Percentiles rank a stretch among this genome's conserved stretches.
phyloP scores from a whole-genome alignment of 2,888 invertebrate genomes.

The Julus scanicus region DNA sequence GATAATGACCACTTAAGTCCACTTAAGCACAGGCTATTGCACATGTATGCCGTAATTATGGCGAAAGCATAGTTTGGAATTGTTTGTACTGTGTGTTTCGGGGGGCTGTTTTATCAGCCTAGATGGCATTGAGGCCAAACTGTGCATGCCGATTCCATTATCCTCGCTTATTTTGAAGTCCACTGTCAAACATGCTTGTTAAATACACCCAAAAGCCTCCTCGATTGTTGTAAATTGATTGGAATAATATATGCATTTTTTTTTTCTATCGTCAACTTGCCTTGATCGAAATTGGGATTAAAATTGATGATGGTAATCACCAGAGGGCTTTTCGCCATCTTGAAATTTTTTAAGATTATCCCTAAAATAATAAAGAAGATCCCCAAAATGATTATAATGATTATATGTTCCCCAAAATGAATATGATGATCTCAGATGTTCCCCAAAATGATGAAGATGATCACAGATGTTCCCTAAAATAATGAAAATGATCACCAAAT shows the following conservation, averaged over 20 bases:
- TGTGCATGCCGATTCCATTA: neutral
- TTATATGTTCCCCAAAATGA: too few species aligned
- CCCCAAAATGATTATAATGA: too few species aligned
- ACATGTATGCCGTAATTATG: slow-evolving; percentile 37
- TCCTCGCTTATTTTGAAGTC: neutral
- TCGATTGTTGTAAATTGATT: neutral
- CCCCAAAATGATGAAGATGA: too few species aligned
- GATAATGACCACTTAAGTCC: slow-evolving; percentile 47
- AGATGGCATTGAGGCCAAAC: neutral
- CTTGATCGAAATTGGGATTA: too few species aligned
- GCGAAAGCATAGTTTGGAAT: neutral
- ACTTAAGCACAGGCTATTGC: slow-evolving; percentile 46
- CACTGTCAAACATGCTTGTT: neutral
- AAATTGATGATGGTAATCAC: too few species aligned
- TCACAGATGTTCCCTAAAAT: too few species aligned
- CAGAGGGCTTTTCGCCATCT: too few species aligned
- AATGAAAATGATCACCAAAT: too few species aligned
- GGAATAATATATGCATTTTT: neutral
- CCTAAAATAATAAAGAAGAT: too few species aligned
- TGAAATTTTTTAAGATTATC: too few species aligned
- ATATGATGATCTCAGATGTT: too few species aligned
- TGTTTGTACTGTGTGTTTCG: neutral
- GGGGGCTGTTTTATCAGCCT: neutral
- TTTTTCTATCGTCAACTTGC: too few species aligned
- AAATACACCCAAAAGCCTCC: neutral